phyloP scores from a whole-genome alignment of 2,113 vertebrate species.

The Zapornia atra region DNA sequence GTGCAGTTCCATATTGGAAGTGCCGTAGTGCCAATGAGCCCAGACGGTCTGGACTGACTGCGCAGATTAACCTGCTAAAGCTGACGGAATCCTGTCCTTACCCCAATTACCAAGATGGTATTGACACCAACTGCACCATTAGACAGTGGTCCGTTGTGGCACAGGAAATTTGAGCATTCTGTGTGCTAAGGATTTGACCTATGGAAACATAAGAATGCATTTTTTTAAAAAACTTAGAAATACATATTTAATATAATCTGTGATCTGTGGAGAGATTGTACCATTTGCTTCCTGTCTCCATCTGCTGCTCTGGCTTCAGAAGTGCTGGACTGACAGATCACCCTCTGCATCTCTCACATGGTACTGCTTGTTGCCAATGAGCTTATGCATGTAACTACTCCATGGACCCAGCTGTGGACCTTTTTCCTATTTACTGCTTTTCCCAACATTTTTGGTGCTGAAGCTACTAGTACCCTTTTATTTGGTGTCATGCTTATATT shows the following conservation, averaged over 20 bases:
- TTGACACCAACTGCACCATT: neutral
- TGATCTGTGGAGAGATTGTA: neutral
- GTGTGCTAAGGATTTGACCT: neutral
- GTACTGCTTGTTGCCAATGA: fast-evolving
- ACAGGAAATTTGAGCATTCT: neutral
- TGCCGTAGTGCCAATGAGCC: neutral
- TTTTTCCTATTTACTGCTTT: neutral
- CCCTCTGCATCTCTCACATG: neutral
- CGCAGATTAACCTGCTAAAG: neutral
- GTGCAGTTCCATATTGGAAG: neutral
- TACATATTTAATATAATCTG: neutral
- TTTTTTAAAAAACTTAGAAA: neutral
- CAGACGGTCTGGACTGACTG: neutral
- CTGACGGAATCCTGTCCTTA: neutral
- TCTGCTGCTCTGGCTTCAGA: neutral
- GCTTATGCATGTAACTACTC: neutral
- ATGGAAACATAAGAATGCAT: neutral
- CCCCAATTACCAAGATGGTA: neutral
- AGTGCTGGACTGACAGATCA: neutral
- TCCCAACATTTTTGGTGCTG: neutral
- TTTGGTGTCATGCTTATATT: neutral
- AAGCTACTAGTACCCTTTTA: neutral
- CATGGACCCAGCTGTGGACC: neutral
- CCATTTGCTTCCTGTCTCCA: neutral
- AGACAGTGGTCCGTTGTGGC: neutral